Percentiles rank a stretch among this genome's conserved stretches.
Evolutionary conservation across 2,113 vertebrate species (phyloP).

Genomic region (Rhineura floridana): DNA sequence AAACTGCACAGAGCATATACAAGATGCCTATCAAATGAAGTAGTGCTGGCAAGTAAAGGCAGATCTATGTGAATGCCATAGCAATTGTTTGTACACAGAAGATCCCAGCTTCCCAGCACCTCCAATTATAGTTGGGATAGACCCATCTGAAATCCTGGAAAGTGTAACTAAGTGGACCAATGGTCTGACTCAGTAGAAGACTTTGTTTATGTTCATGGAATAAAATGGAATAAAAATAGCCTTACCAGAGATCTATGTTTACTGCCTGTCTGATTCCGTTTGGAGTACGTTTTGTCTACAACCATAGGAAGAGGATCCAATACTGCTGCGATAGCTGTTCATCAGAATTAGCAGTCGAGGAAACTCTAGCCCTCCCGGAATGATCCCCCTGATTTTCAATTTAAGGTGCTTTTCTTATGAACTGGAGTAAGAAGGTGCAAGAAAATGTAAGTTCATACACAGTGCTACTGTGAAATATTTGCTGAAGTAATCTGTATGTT

Average conservation of each 20-base stretch:
- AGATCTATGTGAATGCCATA: not conserved
- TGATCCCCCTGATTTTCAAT: not conserved
- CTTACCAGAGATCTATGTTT: not conserved
- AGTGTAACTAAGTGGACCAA: too few species aligned
- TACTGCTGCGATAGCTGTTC: not conserved
- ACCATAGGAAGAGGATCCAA: not conserved
- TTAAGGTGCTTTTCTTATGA: too few species aligned
- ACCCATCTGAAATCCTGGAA: not conserved
- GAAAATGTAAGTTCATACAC: too few species aligned
- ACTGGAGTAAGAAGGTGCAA: too few species aligned
- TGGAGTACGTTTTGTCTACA: not conserved
- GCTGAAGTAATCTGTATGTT: too few species aligned
- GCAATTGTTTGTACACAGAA: too few species aligned
- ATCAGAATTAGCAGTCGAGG: not conserved
- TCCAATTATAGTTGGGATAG: too few species aligned
- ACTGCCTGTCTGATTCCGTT: not conserved
- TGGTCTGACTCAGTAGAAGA: too few species aligned
- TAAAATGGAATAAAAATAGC: not conserved
- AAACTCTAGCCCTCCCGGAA: not conserved
- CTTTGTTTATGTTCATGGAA: not conserved
- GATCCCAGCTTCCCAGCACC: too few species aligned
- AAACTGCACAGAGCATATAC: not conserved
- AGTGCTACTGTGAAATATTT: too few species aligned
- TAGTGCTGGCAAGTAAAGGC: not conserved
- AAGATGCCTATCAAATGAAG: not conserved